A percentile compares a stretch with the other conserved stretches of the same genome.
phyloP scores from a whole-genome alignment of 2,113 vertebrate genomes.

The Zosterops borbonicus region DNA sequence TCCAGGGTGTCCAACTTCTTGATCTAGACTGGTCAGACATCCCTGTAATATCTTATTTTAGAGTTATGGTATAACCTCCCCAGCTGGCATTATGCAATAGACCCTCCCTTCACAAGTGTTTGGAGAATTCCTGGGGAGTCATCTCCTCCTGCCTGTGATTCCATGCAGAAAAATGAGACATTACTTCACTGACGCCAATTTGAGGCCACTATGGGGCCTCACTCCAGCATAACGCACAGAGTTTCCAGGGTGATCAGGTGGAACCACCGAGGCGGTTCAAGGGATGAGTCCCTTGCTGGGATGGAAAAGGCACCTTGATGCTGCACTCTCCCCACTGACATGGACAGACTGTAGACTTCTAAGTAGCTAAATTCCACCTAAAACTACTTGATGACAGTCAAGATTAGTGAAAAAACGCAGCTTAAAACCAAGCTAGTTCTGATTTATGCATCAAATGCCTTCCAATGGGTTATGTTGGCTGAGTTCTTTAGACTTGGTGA shows the following conservation, averaged over 20 bases:
- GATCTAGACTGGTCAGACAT: conserved; percentile 1
- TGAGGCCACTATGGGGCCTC: background rate
- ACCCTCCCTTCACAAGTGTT: background rate
- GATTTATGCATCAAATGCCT: background rate
- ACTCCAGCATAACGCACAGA: background rate
- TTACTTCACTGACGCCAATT: conserved; percentile 18
- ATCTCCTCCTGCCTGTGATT: background rate
- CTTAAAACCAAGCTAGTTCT: background rate
- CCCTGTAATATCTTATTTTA: conserved; percentile 28
- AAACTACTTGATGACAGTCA: background rate
- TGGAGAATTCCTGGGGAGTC: background rate
- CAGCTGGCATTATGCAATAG: conserved; percentile 2
- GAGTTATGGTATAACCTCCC: background rate
- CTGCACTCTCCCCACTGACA: fast-evolving
- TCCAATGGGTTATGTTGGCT: background rate
- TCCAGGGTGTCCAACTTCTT: background rate
- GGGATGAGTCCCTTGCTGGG: background rate
- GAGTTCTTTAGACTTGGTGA: background rate
- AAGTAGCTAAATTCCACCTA: background rate
- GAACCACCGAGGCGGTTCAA: background rate
- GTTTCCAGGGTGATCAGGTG: background rate
- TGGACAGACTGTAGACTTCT: background rate
- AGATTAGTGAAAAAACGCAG: background rate
- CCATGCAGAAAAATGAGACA: background rate
- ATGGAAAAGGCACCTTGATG: background rate